Base-by-base conservation (phyloP, 2,797 vertebrate species). In the Pelochelys cantorii region DNA sequence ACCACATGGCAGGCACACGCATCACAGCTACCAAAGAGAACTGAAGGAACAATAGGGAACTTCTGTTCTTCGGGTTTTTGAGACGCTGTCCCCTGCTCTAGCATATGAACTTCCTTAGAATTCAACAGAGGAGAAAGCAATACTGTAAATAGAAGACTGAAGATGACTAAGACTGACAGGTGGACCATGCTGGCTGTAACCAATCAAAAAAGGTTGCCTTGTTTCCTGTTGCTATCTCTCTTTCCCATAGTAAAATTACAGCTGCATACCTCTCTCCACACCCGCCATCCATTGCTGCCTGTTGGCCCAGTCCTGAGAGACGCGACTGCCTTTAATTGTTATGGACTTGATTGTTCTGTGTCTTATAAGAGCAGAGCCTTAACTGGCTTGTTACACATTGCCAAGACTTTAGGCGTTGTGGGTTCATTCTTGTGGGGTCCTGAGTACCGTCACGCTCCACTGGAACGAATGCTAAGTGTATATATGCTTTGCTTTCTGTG, bases 71-170 rank as follows among this genome's bases (percentile, higher is more conserved):
- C 54, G 79, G 80, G 5, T 86, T 88, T 75, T 27, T 0, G 0
- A 86, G 88, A 22, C 60, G 62, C 93, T 77, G 62, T 88, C n/a
- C 82, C 53, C 68, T 85, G 60, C 62, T 81, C 82, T 34, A 3
- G 25, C 65, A 11, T 83, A 79, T 90, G 81, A 88, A 83, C 95
- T 92, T 95, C 55, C 55, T 84, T 23, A 3, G 53, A 95, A 88
- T 22, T 0, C 5, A 92, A 71, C 57, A 57, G 81, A 84, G 74
- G 81, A 77, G 85, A 80, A 87, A 74, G 18, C 0, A 10, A 68
- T 42, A 25, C 22, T 83, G 6, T n/a, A 60, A 77, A 7, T 9
- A 75, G 81, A 82, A 52, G 80, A 79, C 62, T 68, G 87, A 89
- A 93, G 57, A 71, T 84, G 79, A 80, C 92, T 8, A 31, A 11